A percentile compares a stretch with the other conserved stretches of the same genome.
Conservation (phyloP, 2,113 vertebrate genomes). For the Diadophis punctatus region DNA sequence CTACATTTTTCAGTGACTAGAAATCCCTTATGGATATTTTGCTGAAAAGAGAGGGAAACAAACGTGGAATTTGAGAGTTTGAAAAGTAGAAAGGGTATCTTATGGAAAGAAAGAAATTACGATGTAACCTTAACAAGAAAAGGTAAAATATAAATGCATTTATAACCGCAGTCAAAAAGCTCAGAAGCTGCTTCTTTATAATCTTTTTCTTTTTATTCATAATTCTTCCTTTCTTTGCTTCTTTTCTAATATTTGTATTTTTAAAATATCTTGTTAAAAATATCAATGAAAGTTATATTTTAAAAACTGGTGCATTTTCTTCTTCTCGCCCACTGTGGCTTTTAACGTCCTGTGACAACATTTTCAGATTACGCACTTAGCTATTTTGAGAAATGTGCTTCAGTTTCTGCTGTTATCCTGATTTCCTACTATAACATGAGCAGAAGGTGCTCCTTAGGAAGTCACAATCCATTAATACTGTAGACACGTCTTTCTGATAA, state of each 20-base stretch:
- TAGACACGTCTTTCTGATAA: not conserved
- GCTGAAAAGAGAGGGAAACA: not conserved
- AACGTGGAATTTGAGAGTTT: not conserved
- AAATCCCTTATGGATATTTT: not conserved
- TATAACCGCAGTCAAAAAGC: not conserved
- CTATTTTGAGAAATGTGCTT: not conserved
- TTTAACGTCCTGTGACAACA: not conserved
- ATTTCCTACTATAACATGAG: not conserved
- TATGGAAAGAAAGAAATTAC: not conserved
- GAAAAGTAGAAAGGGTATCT: not conserved
- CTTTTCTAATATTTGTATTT: not conserved
- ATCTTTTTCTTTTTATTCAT: not conserved
- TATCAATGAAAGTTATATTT: not conserved
- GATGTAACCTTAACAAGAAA: not conserved
- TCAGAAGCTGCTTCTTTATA: not conserved
- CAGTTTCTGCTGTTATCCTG: not conserved
- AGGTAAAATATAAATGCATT: not conserved
- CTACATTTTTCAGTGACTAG: not conserved
- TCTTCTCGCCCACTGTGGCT: not conserved
- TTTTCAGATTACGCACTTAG: not conserved
- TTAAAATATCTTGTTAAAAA: not conserved
- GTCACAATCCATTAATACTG: not conserved
- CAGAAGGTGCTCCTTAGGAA: not conserved
- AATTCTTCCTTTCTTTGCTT: not conserved
- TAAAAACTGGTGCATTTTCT: not conserved